A percentile compares a stretch with the other conserved stretches of the same genome.
Evolutionary conservation across 2,113 vertebrate species (phyloP).

Genomic region (Suricata suricatta): DNA sequence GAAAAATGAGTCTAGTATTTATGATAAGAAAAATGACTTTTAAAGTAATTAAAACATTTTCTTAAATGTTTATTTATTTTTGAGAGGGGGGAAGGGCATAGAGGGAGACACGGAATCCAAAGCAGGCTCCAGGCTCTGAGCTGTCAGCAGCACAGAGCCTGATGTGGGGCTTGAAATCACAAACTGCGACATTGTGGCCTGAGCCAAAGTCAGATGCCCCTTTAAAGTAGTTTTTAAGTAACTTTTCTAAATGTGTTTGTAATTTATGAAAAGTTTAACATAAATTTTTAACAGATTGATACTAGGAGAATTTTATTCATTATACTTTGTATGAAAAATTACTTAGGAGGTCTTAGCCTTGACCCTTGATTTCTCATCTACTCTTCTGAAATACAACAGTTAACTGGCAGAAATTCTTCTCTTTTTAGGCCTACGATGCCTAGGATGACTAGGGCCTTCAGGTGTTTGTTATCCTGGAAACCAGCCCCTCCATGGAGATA

Average conservation of each 20-base stretch:
- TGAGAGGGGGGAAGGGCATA: neutral
- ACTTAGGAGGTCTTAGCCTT: neutral
- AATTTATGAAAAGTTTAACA: neutral
- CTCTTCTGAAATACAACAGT: neutral
- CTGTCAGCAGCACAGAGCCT: neutral
- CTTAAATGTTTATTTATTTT: neutral
- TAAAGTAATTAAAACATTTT: neutral
- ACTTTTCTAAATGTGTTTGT: neutral
- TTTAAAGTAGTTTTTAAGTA: neutral
- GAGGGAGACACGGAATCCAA: neutral
- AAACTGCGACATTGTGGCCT: too few relatives aligned
- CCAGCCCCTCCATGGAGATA: neutral
- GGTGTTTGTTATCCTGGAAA: neutral
- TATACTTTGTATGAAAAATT: neutral
- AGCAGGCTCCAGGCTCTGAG: neutral
- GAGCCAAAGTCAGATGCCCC: too few relatives aligned
- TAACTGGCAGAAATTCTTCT: constrained; percentile 12
- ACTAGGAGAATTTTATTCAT: constrained; percentile 32
- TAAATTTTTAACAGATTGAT: neutral
- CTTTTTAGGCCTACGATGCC: neutral
- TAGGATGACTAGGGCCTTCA: neutral
- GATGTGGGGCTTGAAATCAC: neutral
- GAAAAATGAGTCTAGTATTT: neutral
- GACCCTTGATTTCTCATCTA: constrained; percentile 10
- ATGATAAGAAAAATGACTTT: neutral